A percentile compares a stretch with the other conserved stretches of the same genome.
phyloP scores from a whole-genome alignment of 2,888 invertebrate species.

The Gymnosoma rotundatum region DNA sequence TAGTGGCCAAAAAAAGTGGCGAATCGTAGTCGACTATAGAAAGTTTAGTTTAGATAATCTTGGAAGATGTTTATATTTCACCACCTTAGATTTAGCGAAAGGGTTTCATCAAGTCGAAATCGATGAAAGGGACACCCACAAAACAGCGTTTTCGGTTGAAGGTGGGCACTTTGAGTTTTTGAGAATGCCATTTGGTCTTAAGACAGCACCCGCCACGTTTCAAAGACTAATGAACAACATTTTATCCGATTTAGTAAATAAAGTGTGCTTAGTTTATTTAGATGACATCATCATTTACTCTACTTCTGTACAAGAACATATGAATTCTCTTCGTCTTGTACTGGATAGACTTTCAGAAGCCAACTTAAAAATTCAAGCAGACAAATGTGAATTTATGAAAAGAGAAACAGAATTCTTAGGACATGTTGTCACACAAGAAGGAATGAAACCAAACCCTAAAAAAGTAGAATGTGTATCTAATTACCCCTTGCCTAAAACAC shows the following conservation, averaged over 20 bases:
- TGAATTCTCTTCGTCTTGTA: constrained; percentile 14
- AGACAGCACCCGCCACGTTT: constrained; percentile 70
- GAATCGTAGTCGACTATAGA: neutral
- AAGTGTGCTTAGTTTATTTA: constrained; percentile 64
- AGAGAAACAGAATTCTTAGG: constrained; percentile 39
- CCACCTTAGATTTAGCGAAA: neutral
- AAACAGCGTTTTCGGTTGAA: constrained; percentile 44
- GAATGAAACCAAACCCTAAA: neutral
- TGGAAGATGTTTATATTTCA: constrained; percentile 9
- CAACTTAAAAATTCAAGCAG: constrained; percentile 45
- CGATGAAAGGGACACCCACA: constrained; percentile 17
- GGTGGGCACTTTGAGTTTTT: constrained; percentile 67
- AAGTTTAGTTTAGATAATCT: constrained; percentile 33
- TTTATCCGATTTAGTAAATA: constrained; percentile 47
- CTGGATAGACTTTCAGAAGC: neutral
- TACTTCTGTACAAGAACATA: constrained; percentile 51
- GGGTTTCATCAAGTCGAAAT: neutral
- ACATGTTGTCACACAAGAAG: neutral
- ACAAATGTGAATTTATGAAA: constrained; percentile 53
- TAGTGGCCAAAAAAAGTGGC: constrained; percentile 11
- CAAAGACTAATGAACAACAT: constrained; percentile 67
- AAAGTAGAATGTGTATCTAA: neutral
- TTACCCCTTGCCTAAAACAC: too few species aligned
- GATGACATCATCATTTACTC: constrained; percentile 66
- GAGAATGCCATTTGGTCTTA: constrained; percentile 68